Percentiles rank a stretch among this genome's conserved stretches.
Conservation (phyloP, 2,888 invertebrate genomes). For the Argynnis bischoffii region DNA sequence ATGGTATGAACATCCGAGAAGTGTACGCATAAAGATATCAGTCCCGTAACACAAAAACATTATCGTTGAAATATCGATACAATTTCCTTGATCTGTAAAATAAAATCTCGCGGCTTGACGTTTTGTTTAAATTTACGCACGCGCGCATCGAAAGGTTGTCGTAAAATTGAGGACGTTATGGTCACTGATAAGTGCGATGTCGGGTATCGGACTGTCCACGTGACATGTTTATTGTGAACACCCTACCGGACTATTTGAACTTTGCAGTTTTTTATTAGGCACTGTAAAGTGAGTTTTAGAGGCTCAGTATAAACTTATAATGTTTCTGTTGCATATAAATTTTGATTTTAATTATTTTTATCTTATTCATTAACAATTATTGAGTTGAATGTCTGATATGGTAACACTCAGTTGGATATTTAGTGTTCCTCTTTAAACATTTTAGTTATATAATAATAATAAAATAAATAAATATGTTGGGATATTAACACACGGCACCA, state of each 20-base stretch:
- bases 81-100: constrained; percentile 79
- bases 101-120: constrained; percentile 74
- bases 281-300: constrained; percentile 34
- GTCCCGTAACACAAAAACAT: constrained; percentile 70
- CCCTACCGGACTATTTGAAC: constrained; percentile 67
- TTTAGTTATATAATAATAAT: neutral
- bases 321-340: constrained; percentile 14
- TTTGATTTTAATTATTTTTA: constrained; percentile 18
- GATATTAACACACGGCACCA: too few species aligned
- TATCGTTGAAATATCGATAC: constrained; percentile 79
- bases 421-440: too few species aligned
- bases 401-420: too few species aligned
- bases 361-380: neutral
- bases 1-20: constrained; percentile 66
- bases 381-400: neutral
- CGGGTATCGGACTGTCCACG: constrained; percentile 69
- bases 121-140: constrained; percentile 75
- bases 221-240: constrained; percentile 79
- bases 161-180: constrained; percentile 80
- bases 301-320: constrained; percentile 23
- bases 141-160: constrained; percentile 68
- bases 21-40: constrained; percentile 70
- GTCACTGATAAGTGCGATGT: constrained; percentile 76
- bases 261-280: constrained; percentile 55
- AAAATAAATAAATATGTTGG: too few species aligned